These are phyloP conservation scores for Polydrusus cervinus DNA, from an alignment of 2,888 invertebrate genomes.

Conservation along the genomic window DNA sequence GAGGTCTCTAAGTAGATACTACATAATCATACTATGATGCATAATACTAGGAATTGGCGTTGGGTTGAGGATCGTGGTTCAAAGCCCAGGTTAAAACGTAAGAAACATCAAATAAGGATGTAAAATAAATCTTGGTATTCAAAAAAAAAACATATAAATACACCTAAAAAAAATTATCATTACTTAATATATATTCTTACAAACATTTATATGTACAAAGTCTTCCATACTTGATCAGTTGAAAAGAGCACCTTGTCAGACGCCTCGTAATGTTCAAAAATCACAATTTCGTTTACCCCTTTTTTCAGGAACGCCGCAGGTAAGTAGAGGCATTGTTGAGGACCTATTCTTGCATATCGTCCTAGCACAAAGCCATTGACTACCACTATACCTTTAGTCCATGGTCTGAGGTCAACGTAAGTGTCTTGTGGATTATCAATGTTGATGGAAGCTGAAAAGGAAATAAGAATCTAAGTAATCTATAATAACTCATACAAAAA, in stretches of 20 bases:
- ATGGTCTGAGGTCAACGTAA: conserved; percentile 83
- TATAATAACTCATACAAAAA: background rate
- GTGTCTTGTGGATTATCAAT: conserved; percentile 78
- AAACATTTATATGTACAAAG: background rate
- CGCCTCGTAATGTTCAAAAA: conserved; percentile 67
- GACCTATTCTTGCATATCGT: conserved; percentile 85
- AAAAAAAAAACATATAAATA: no score
- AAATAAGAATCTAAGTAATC: conserved; percentile 42
- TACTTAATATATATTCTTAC: background rate
- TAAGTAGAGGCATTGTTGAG: conserved; percentile 87
- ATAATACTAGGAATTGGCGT: no score
- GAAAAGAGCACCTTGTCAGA: conserved; percentile 61
- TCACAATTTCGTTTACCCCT: conserved; percentile 69
- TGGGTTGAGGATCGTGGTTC: no score
- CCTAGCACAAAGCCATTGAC: conserved; percentile 91
- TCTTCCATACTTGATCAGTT: conserved; percentile 61
- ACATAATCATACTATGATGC: no score
- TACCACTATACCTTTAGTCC: conserved; percentile 90
- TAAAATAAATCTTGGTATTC: no score
- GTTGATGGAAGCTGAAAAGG: conserved; percentile 59
- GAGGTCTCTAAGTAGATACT: no score
- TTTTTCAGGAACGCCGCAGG: conserved; percentile 81
- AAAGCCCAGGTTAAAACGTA: no score
- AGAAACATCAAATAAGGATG: no score
- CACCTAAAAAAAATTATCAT: no score